Evolutionary conservation across 2,797 vertebrate species (phyloP).

Genomic region (Gastrophryne carolinensis): DNA sequence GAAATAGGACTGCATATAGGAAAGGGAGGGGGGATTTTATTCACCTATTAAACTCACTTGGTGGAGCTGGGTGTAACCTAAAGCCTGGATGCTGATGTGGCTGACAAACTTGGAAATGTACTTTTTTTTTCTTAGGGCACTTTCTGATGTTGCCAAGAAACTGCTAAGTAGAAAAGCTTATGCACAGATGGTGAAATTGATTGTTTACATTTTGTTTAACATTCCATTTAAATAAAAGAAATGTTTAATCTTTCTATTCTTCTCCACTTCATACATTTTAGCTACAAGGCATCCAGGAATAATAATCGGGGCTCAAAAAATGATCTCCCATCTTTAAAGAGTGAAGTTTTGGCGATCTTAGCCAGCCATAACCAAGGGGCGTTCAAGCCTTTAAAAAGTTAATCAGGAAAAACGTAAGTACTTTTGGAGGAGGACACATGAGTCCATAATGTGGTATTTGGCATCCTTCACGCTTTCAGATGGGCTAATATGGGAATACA

Average conservation of each 20-base stretch:
- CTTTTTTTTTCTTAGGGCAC: neutral
- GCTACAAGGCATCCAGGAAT: conserved; percentile 33
- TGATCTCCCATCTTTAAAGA: neutral
- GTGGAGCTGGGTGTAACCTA: conserved; percentile 28
- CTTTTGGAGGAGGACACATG: too few relatives aligned
- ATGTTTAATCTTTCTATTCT: conserved; percentile 49
- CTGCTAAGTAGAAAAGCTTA: conserved; percentile 25
- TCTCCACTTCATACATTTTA: conserved; percentile 51
- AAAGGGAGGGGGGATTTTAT: neutral
- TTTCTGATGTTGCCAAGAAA: conserved; percentile 12
- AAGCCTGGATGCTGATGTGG: conserved; percentile 14
- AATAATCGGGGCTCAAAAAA: neutral
- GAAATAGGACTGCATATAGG: neutral
- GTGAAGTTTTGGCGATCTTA: too few relatives aligned
- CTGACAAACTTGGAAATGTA: conserved; percentile 27
- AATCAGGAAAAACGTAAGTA: too few relatives aligned
- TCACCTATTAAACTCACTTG: conserved; percentile 3
- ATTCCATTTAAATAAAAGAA: conserved; percentile 40
- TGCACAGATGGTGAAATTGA: conserved; percentile 30
- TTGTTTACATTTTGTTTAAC: conserved; percentile 52
- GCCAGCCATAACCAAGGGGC: too few relatives aligned
- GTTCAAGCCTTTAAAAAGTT: too few relatives aligned
- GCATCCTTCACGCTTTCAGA: too few relatives aligned
- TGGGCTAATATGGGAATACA: too few relatives aligned
- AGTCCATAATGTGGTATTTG: too few relatives aligned